phyloP scores from a whole-genome alignment of 2,797 vertebrate genomes.

The Darevskia nairensis region DNA sequence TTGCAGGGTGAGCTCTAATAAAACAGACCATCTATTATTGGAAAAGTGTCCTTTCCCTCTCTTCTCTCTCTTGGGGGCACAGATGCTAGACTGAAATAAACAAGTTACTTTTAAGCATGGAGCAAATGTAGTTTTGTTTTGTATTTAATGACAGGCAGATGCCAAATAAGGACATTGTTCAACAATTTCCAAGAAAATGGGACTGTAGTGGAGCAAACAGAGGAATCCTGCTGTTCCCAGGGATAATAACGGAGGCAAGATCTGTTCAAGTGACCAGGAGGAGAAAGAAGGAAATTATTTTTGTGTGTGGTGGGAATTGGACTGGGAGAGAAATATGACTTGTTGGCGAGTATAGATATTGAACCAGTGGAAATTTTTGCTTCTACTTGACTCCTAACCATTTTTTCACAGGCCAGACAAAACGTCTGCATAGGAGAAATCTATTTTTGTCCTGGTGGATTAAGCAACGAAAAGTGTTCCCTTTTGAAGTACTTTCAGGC shows the following conservation, averaged over 20 bases:
- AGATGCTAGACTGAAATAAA: conserved; percentile 42
- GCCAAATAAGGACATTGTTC: conserved; percentile 35
- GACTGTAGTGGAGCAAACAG: not conserved
- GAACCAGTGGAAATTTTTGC: not conserved
- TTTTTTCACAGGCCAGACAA: conserved; percentile 22
- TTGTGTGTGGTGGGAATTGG: not conserved
- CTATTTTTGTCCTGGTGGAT: conserved; percentile 55
- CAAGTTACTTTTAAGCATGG: conserved; percentile 35
- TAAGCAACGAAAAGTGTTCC: conserved; percentile 59
- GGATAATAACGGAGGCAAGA: not conserved
- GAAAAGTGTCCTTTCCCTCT: conserved; percentile 20
- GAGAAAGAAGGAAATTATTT: not conserved
- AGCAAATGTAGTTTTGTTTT: conserved; percentile 45
- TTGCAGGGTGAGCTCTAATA: conserved; percentile 48
- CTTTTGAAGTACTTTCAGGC: conserved; percentile 54
- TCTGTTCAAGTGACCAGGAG: not conserved
- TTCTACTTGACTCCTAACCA: conserved; percentile 41
- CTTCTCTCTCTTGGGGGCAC: conserved; percentile 54
- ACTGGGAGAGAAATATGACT: conserved; percentile 30
- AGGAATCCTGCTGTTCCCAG: not conserved
- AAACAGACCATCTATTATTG: conserved; percentile 59
- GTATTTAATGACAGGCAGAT: not conserved
- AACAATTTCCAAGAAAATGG: not conserved
- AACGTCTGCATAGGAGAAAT: conserved; percentile 54
- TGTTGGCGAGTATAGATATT: conserved; percentile 40